These are phyloP conservation scores for human DNA, from an alignment of 2,113 vertebrate species.

Conservation along the genomic window GRCh38 chrX:96525001-96525500, in stretches of 20 bases:
- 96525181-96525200: neutral
- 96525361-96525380: neutral
- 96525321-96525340: neutral
- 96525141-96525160: neutral
- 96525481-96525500: neutral
- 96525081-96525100: neutral
- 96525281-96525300: neutral
- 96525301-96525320: neutral
- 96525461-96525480: neutral
- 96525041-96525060: neutral
- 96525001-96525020: neutral
- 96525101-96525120: neutral
- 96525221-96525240: neutral
- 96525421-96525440: neutral
- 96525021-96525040: neutral
- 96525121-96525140: neutral
- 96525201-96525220: neutral
- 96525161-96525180: neutral
- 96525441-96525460: neutral
- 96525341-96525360: neutral
- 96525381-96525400: neutral
- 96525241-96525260: neutral
- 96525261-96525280: neutral
- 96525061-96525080: neutral
- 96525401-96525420: neutral